Evolutionary conservation across 2,797 vertebrate genomes (phyloP).

Genomic region (Morelia viridis): DNA sequence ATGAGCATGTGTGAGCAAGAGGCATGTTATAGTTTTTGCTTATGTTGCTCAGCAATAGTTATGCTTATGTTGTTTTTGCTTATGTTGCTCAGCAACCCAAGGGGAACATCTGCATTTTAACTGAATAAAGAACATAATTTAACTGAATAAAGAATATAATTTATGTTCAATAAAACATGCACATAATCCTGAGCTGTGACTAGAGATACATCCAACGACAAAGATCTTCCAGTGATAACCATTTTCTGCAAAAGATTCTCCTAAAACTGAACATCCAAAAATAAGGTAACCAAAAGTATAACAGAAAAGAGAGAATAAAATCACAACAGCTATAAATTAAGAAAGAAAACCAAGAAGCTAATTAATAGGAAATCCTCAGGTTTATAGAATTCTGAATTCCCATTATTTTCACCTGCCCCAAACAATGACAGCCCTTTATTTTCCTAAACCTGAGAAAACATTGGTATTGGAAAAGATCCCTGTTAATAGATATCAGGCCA

Average conservation of each 20-base stretch:
- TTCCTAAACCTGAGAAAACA: not conserved
- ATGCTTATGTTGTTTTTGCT: not conserved
- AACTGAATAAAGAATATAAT: not conserved
- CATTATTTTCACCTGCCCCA: no score
- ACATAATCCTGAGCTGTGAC: not conserved
- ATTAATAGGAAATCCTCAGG: not conserved
- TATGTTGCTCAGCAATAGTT: not conserved
- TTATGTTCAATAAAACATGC: not conserved
- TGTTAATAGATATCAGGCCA: not conserved
- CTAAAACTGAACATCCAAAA: not conserved
- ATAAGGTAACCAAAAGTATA: not conserved
- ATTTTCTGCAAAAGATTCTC: constrained; percentile 10
- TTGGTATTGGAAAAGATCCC: not conserved
- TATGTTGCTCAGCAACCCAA: not conserved
- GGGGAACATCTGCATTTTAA: not conserved
- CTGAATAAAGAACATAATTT: not conserved
- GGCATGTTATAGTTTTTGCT: not conserved
- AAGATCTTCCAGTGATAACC: not conserved
- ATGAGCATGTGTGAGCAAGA: not conserved
- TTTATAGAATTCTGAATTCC: not conserved
- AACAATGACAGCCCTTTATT: not conserved
- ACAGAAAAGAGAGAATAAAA: not conserved
- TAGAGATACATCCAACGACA: not conserved
- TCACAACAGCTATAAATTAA: not conserved
- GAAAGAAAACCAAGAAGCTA: not conserved